Evolutionary conservation across 2,888 invertebrate species (phyloP).

Genomic region (Catocala nupta): DNA sequence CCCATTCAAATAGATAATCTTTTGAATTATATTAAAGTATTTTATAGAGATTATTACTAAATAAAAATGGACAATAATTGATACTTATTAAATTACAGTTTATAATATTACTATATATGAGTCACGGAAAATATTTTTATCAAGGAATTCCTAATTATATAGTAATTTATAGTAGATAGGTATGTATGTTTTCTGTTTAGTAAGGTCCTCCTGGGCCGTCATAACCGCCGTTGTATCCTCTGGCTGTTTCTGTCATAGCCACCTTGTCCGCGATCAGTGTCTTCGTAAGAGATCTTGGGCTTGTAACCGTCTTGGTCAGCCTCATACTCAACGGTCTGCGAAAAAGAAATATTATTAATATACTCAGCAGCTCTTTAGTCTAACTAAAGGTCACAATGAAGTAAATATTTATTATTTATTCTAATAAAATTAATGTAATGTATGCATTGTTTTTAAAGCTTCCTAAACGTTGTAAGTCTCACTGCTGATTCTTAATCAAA

Average conservation of each 20-base stretch:
- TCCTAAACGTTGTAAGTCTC: too few species aligned
- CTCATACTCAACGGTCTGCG: slow-evolving; percentile 90
- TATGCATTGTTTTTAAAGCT: too few species aligned
- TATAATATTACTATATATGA: neutral
- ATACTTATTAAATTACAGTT: neutral
- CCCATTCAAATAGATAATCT: neutral
- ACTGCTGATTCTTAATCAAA: too few species aligned
- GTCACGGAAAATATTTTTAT: neutral
- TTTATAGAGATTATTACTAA: neutral
- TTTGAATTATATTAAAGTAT: too few species aligned
- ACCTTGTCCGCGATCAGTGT: slow-evolving; percentile 71
- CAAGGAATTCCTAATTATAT: neutral
- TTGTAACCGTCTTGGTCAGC: slow-evolving; percentile 90
- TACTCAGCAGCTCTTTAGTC: too few species aligned
- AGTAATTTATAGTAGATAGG: neutral
- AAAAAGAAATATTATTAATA: slow-evolving; percentile 15
- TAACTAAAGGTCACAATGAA: too few species aligned
- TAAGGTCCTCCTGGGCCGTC: slow-evolving; percentile 51
- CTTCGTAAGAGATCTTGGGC: slow-evolving; percentile 90
- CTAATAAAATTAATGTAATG: too few species aligned
- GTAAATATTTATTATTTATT: too few species aligned
- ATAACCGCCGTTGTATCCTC: slow-evolving; percentile 58
- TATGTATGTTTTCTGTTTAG: slow-evolving; percentile 33
- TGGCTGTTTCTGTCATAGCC: slow-evolving; percentile 54
- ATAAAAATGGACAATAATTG: slow-evolving; percentile 4